phyloP scores from a whole-genome alignment of 2,888 invertebrate species.

The Chironomus tentans region DNA sequence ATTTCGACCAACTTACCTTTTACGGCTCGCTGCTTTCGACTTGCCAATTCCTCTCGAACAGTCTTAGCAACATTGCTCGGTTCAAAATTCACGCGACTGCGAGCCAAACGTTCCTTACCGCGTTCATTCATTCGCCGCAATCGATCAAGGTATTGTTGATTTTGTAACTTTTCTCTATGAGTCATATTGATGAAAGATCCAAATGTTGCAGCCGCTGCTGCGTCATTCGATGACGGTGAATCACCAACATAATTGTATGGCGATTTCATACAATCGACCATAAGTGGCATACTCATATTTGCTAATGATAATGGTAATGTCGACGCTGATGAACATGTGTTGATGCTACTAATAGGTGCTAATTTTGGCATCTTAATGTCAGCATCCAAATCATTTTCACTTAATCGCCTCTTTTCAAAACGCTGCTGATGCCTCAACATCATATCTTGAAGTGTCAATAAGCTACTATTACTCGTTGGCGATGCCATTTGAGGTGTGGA shows the following conservation, averaged over 20 bases:
- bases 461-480: neutral
- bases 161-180: slow-evolving; percentile 20
- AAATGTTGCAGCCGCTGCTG: neutral
- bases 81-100: slow-evolving; percentile 22
- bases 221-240: neutral
- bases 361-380: slow-evolving; percentile 24
- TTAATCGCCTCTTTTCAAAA: slow-evolving; percentile 22
- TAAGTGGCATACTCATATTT: slow-evolving; percentile 1
- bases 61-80: slow-evolving; percentile 15
- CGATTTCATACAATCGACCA: slow-evolving; percentile 1
- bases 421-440: slow-evolving; percentile 22
- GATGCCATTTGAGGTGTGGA: slow-evolving; percentile 20
- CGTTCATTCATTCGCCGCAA: slow-evolving; percentile 22
- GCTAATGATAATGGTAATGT: slow-evolving; percentile 21
- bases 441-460: slow-evolving; percentile 22
- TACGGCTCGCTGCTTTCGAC: slow-evolving; percentile 19
- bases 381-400: slow-evolving; percentile 22
- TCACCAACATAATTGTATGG: neutral
- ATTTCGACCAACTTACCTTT: slow-evolving; percentile 8
- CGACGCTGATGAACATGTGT: slow-evolving; percentile 10
- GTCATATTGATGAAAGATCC: neutral
- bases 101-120: neutral
- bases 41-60: slow-evolving; percentile 22
- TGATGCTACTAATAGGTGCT: slow-evolving; percentile 7
- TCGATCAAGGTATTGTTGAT: slow-evolving; percentile 21